A percentile compares a stretch with the other conserved stretches of the same genome.
Conservation (phyloP, 2,888 invertebrate genomes). For the Eupithecia tripunctaria region DNA sequence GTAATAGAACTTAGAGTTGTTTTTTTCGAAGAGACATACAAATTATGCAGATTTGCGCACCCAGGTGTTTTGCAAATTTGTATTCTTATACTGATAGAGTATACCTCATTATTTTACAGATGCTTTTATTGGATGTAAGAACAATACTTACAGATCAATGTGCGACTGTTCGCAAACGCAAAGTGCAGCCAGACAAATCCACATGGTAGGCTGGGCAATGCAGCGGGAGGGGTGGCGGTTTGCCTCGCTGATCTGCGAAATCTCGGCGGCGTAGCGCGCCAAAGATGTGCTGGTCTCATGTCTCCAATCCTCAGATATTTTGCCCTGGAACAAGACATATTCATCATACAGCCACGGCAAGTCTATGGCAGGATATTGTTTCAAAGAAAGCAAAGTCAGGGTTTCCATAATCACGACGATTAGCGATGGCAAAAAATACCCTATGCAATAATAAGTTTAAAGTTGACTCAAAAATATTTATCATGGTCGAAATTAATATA, state of each 20-base stretch:
- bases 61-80: too few relatives aligned
- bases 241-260: constrained; percentile 91
- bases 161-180: constrained; percentile 97
- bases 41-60: too few relatives aligned
- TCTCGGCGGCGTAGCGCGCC: constrained; percentile 92
- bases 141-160: constrained; percentile 85
- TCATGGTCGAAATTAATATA: too few relatives aligned
- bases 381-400: too few relatives aligned
- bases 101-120: too few relatives aligned
- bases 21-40: too few relatives aligned
- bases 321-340: constrained; percentile 85
- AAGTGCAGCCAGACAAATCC: constrained; percentile 96
- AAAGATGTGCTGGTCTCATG: constrained; percentile 94
- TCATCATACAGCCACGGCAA: constrained; percentile 39
- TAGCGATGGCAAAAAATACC: too few relatives aligned
- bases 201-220: constrained; percentile 92
- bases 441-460: too few relatives aligned
- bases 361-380: background rate
- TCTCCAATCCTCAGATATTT: constrained; percentile 93
- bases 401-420: too few relatives aligned
- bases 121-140: background rate
- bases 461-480: too few relatives aligned
- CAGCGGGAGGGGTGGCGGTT: constrained; percentile 91
- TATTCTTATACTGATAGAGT: too few relatives aligned
- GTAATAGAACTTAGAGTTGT: too few relatives aligned